Conservation (phyloP, 2,113 vertebrate genomes). For the Coptodon rendalli region DNA sequence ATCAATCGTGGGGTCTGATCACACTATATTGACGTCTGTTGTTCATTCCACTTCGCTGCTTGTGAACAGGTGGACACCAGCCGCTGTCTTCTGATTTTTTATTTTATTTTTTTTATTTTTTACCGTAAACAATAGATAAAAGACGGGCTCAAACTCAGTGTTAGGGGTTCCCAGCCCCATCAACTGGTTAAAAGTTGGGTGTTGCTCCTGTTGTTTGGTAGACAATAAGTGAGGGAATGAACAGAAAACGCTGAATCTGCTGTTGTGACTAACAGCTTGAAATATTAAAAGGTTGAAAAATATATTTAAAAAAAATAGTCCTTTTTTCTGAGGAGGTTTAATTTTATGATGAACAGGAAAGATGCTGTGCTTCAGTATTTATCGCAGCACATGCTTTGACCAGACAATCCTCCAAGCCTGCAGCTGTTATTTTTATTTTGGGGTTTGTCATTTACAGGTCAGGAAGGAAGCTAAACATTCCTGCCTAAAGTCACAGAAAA, state of each 20-base stretch:
- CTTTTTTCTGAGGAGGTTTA: neutral
- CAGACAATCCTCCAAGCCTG: neutral
- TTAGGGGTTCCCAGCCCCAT: neutral
- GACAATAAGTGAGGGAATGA: neutral
- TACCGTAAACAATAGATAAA: neutral
- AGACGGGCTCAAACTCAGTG: neutral
- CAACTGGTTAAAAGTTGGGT: neutral
- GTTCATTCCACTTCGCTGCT: neutral
- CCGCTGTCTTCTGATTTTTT: neutral
- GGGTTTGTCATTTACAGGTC: constrained; percentile 53
- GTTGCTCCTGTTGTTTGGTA: neutral
- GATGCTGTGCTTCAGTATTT: neutral
- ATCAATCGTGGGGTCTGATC: constrained; percentile 41
- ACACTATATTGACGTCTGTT: neutral
- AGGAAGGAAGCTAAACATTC: constrained; percentile 23
- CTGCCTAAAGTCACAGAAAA: constrained; percentile 39
- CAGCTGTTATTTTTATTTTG: constrained; percentile 42
- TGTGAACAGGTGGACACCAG: constrained; percentile 41
- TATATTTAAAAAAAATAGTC: neutral
- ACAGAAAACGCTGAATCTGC: neutral
- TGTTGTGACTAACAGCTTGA: neutral
- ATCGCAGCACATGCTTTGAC: neutral
- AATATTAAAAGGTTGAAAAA: neutral
- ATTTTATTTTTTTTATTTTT: accelerated
- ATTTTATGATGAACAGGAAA: neutral